Evolutionary conservation across 37 sponge, comb jelly and placozoan species (phyloP).

Genomic region (Oopsacas minuta): DNA sequence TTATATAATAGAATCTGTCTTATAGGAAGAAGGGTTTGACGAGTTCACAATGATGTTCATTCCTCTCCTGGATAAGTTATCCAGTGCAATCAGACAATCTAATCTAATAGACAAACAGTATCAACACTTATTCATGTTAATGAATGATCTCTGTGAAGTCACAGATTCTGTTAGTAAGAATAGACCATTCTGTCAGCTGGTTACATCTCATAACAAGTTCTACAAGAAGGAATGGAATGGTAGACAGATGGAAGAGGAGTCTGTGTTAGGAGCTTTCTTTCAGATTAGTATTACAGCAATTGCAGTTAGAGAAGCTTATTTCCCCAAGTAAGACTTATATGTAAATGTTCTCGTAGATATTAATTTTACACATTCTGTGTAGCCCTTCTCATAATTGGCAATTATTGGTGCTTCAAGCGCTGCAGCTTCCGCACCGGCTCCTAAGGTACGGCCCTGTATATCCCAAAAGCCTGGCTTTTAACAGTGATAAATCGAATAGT

Average conservation of each 20-base stretch:
- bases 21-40: background rate
- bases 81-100: background rate
- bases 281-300: background rate
- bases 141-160: background rate
- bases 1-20: no score
- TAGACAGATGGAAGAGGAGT: background rate
- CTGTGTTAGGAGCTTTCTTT: background rate
- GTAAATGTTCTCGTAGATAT: background rate
- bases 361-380: no score
- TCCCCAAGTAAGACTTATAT: background rate
- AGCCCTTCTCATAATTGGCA: no score
- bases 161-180: background rate
- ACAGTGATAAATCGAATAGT: no score
- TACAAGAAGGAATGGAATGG: background rate
- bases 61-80: background rate
- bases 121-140: background rate
- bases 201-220: background rate
- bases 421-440: no score
- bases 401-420: no score
- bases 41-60: background rate
- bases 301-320: background rate
- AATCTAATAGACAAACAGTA: slow-evolving; percentile 1
- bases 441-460: no score
- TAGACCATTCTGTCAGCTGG: background rate
- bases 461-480: no score